Conservation (phyloP, 2,113 vertebrate species). For the Forbesichthys papilliferus region DNA sequence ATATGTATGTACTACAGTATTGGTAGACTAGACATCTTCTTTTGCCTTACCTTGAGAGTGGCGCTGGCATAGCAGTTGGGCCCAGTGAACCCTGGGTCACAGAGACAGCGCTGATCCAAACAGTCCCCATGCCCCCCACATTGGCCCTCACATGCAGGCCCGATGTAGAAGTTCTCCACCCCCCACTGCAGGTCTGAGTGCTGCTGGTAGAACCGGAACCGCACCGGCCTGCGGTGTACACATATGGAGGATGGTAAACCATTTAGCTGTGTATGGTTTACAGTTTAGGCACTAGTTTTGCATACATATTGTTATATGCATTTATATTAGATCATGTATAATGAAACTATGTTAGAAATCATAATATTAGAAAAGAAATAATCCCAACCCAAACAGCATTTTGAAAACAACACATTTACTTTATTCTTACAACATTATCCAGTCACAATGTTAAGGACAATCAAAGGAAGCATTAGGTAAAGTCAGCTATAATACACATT, state of each 20-base stretch:
- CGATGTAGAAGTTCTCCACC: constrained; percentile 96
- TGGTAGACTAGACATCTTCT: not conserved
- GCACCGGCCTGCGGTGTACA: constrained; percentile 78
- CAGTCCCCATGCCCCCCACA: constrained; percentile 96
- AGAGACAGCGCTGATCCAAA: constrained; percentile 90
- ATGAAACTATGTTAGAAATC: too few relatives aligned
- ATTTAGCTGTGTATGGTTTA: too few relatives aligned
- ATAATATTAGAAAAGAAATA: too few relatives aligned
- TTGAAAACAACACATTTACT: too few relatives aligned
- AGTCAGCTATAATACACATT: too few relatives aligned
- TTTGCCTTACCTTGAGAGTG: constrained; percentile 81
- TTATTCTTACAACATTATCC: too few relatives aligned
- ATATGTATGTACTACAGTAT: not conserved
- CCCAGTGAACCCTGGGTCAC: constrained; percentile 92
- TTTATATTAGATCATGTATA: too few relatives aligned
- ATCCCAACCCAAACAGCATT: too few relatives aligned
- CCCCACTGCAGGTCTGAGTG: constrained; percentile 94
- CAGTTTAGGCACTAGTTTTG: too few relatives aligned
- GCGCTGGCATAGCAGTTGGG: constrained; percentile 89
- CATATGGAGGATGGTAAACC: constrained; percentile 21
- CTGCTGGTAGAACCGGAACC: constrained; percentile 97
- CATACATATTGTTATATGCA: too few relatives aligned
- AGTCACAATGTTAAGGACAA: too few relatives aligned
- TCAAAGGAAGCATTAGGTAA: too few relatives aligned
- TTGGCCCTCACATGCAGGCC: constrained; percentile 88